Percentiles rank a stretch among this genome's conserved stretches.
Conservation (phyloP, 2,888 invertebrate species). For the Anagyrus pseudococci region DNA sequence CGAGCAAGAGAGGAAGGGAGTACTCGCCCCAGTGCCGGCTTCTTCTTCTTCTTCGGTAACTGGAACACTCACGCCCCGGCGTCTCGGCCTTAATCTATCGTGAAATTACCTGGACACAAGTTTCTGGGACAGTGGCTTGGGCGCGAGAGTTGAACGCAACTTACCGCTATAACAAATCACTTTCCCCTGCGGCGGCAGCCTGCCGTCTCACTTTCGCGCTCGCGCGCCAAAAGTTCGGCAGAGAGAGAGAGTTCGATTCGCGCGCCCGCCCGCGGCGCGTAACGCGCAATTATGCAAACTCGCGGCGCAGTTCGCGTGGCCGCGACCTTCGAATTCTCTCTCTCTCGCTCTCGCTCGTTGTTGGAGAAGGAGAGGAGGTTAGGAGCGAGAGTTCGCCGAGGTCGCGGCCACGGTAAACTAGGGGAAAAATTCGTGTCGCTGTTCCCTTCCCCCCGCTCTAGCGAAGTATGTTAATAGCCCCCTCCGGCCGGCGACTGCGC, state of each 20-base stretch:
- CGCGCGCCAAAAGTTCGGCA: slow-evolving; percentile 29
- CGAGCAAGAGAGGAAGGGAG: too few species aligned
- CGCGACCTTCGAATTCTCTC: slow-evolving; percentile 30
- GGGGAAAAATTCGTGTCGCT: slow-evolving; percentile 48
- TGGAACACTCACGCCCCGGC: slow-evolving; percentile 22
- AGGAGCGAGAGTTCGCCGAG: slow-evolving; percentile 6
- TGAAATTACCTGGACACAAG: slow-evolving; percentile 46
- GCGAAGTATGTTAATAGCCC: slow-evolving; percentile 61
- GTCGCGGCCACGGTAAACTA: slow-evolving; percentile 41
- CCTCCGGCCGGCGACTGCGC: slow-evolving; percentile 42
- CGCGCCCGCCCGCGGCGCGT: too few species aligned
- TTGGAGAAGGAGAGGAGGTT: slow-evolving; percentile 18
- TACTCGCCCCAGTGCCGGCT: too few species aligned
- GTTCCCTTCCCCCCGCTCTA: too few species aligned
- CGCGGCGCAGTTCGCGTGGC: slow-evolving; percentile 5
- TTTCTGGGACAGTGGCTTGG: slow-evolving; percentile 37
- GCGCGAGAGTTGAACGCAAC: slow-evolving; percentile 26
- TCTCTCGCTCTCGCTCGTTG: not conserved
- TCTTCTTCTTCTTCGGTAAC: slow-evolving; percentile 30
- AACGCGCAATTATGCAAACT: slow-evolving; percentile 53
- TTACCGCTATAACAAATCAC: slow-evolving; percentile 43
- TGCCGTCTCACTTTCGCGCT: slow-evolving; percentile 33
- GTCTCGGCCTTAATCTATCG: slow-evolving; percentile 37
- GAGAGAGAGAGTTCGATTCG: slow-evolving; percentile 36
- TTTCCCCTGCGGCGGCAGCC: slow-evolving; percentile 33